Conservation (phyloP, 2,113 vertebrate species). For the Psilopogon haemacephalus region DNA sequence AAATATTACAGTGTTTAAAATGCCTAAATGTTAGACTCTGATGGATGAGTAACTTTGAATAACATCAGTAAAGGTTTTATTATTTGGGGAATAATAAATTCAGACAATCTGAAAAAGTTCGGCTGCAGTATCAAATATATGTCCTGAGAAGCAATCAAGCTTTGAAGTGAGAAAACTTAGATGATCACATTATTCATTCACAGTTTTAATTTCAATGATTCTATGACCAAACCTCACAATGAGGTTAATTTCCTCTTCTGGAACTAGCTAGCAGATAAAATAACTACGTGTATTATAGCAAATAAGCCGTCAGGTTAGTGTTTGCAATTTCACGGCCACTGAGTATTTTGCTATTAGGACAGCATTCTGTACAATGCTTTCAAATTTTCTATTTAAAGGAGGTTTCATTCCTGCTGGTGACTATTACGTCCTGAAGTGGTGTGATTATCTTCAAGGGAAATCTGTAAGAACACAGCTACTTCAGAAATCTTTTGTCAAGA, state of each 20-base stretch:
- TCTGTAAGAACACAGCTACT: not conserved
- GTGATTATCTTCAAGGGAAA: conserved; percentile 19
- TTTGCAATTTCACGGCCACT: not conserved
- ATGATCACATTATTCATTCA: not conserved
- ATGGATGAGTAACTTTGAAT: not conserved
- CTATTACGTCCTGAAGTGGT: conserved; percentile 10
- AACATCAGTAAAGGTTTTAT: not conserved
- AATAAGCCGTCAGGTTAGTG: not conserved
- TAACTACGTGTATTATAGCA: not conserved
- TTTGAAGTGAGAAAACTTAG: not conserved
- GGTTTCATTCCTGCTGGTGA: not conserved
- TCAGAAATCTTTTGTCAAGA: conserved; percentile 17
- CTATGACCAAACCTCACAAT: not conserved
- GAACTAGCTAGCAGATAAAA: not conserved
- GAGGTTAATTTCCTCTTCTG: not conserved
- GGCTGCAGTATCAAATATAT: not conserved
- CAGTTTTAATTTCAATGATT: not conserved
- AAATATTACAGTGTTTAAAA: not conserved
- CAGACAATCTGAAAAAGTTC: not conserved
- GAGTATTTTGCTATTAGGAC: not conserved
- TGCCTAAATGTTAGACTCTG: not conserved
- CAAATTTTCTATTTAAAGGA: conserved; percentile 4
- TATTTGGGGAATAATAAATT: not conserved
- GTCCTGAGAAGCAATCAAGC: not conserved
- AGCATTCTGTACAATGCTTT: not conserved